Percentiles rank a stretch among this genome's conserved stretches.
These are phyloP conservation scores for Andrena camellia DNA, from an alignment of 2,888 invertebrate genomes.

Conservation along the genomic window DNA sequence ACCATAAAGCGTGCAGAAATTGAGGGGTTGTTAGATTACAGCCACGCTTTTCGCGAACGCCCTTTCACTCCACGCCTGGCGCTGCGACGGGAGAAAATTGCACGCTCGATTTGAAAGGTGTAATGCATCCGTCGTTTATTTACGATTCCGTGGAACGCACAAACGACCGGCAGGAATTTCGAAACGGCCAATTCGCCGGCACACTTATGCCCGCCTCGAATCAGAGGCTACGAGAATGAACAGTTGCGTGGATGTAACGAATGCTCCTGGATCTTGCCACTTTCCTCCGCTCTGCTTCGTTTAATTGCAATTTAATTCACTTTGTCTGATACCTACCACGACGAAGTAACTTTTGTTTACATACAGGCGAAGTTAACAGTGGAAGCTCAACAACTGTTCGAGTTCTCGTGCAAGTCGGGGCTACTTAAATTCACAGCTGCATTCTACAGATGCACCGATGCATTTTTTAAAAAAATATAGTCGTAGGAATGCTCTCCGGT, in stretches of 20 bases:
- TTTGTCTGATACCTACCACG: background rate
- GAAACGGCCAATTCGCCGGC: conserved; percentile 25
- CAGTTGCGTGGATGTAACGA: background rate
- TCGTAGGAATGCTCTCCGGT: too few relatives aligned
- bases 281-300: background rate
- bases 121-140: conserved; percentile 55
- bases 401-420: too few relatives aligned
- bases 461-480: too few relatives aligned
- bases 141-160: conserved; percentile 36
- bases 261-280: background rate
- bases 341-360: too few relatives aligned
- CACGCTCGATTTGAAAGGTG: conserved; percentile 61
- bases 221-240: background rate
- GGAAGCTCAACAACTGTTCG: too few relatives aligned
- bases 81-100: conserved; percentile 44
- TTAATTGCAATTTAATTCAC: conserved; percentile 1
- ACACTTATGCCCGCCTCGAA: background rate
- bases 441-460: too few relatives aligned
- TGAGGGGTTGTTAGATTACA: conserved; percentile 63
- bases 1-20: conserved; percentile 63
- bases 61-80: conserved; percentile 11
- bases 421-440: too few relatives aligned
- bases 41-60: conserved; percentile 48
- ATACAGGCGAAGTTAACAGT: too few relatives aligned
- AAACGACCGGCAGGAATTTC: conserved; percentile 14